These are phyloP conservation scores for Seladonia tumulorum DNA, from an alignment of 2,888 invertebrate species.

Conservation along the genomic window DNA sequence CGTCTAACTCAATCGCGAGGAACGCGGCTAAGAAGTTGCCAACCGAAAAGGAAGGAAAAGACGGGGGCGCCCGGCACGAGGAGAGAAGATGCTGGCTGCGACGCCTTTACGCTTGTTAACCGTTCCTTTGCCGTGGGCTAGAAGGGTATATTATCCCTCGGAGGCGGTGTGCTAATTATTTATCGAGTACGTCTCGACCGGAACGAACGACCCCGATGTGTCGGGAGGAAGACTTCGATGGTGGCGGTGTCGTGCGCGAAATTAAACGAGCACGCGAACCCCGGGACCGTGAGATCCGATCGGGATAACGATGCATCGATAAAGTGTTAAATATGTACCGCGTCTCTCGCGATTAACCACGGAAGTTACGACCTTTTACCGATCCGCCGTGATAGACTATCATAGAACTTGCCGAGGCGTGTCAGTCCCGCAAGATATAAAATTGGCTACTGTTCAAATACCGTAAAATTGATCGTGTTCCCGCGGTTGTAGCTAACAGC, in stretches of 20 bases:
- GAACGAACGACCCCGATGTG: conserved; percentile 52
- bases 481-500: background rate
- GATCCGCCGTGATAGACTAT: background rate
- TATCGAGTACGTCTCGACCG: conserved; percentile 62
- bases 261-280: conserved; percentile 50
- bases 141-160: conserved; percentile 55
- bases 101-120: conserved; percentile 72
- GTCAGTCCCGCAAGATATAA: background rate
- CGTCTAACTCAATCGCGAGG: conserved; percentile 70
- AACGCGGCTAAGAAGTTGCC: conserved; percentile 65
- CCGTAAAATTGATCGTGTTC: conserved; percentile 1
- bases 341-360: conserved; percentile 11
- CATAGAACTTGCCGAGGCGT: background rate
- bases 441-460: background rate
- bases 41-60: conserved; percentile 45
- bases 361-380: conserved; percentile 18
- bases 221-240: conserved; percentile 44
- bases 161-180: conserved; percentile 66
- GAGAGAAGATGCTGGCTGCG: conserved; percentile 38
- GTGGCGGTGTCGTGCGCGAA: conserved; percentile 49
- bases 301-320: conserved; percentile 60
- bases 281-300: conserved; percentile 56
- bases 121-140: conserved; percentile 43
- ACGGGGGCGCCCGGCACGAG: background rate
- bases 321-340: conserved; percentile 49